Evolutionary conservation across 2,113 vertebrate species (phyloP).

Genomic region (Athene cunicularia): DNA sequence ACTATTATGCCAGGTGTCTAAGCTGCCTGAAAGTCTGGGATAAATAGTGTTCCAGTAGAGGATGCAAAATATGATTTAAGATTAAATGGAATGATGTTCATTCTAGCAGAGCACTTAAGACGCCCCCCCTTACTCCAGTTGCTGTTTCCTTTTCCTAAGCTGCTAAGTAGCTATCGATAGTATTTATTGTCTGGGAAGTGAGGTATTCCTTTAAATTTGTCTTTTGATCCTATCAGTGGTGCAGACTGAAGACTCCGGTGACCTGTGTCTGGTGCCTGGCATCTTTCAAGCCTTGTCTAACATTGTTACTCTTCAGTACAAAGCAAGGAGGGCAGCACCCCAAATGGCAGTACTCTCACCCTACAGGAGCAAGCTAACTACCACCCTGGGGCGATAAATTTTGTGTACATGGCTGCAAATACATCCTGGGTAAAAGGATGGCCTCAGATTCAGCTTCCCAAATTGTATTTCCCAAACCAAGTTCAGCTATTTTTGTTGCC

Average conservation of each 20-base stretch:
- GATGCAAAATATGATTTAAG: neutral
- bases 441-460: neutral
- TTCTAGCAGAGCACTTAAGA: neutral
- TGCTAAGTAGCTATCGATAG: neutral
- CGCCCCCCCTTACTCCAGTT: neutral
- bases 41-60: conserved; percentile 4
- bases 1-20: conserved; percentile 38
- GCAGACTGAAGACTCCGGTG: neutral
- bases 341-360: neutral
- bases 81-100: neutral
- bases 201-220: neutral
- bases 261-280: neutral
- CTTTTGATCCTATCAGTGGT: neutral
- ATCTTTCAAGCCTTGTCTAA: neutral
- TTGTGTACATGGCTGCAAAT: neutral
- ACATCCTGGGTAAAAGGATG: neutral
- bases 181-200: neutral
- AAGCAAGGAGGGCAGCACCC: neutral
- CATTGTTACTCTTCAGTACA: neutral
- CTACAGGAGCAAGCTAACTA: neutral
- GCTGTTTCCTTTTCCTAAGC: neutral
- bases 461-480: neutral
- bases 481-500: neutral
- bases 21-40: neutral
- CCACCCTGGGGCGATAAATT: neutral